Evolutionary conservation across 2,113 vertebrate species (phyloP), one percentile per base, ranked within the genome.

Genomic region (Hippocampus guttulatus): DNA sequence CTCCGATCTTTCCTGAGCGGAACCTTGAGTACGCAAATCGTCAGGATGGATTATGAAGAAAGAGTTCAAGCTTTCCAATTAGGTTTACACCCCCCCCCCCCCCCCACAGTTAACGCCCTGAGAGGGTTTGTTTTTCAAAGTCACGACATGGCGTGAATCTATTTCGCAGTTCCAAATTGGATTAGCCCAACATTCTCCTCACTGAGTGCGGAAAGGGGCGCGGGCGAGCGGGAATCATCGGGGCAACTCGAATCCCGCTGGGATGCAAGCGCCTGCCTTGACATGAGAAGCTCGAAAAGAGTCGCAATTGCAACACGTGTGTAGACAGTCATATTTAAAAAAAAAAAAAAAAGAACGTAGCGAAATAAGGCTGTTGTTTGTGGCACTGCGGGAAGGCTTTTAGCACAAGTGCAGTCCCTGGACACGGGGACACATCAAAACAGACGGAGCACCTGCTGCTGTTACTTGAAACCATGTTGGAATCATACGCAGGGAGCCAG

Each of bases 211-310:
- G 76, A 76, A 64, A 75, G 71, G 47, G 70, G 62, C 65, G 66
- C 78, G 41, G 65, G 75, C 61, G 33, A 75, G 80, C 66, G 75
- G 78, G 57, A 75, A 81, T 83, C 67, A 67, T 75, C 73, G 64
- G 70, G 76, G 87, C 18, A 52, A 84, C 85, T 78, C 75, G 78
- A 84, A 85, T 88, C 84, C 77, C 58, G 33, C 82, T 83, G 78
- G 85, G 77, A 85, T 6, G 76, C 30, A 33, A 3, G n/a, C 30
- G 77, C 64, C 76, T 78, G 67, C 73, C 69, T 30, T 30, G 30
- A 33, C 61, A 69, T 64, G 75, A 76, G 68, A 40, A 73, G 75
- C 74, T n/a, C 67, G 6, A 6, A 43, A 41, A 67, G 43, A 43
- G 47, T 62, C 65, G 41, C 69, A 64, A 63, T 33, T 71, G 40